A percentile compares a stretch with the other conserved stretches of the same genome.
These are phyloP conservation scores for Ictalurus furcatus DNA, from an alignment of 2,113 vertebrate genomes.

Conservation along the genomic window DNA sequence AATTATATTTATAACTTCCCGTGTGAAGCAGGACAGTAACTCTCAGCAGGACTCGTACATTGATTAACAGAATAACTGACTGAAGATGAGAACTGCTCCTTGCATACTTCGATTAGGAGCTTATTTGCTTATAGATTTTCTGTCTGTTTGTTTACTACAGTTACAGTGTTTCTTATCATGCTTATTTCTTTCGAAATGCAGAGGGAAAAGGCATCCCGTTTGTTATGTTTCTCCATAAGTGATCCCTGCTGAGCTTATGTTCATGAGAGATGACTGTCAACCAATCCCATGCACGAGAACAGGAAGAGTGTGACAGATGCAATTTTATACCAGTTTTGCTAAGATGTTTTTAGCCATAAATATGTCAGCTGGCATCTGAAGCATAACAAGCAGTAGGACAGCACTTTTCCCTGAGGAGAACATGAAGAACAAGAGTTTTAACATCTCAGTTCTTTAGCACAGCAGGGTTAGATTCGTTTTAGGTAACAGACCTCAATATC, in stretches of 20 bases:
- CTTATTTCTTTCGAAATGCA: not conserved
- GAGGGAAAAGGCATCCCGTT: not conserved
- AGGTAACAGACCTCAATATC: no score
- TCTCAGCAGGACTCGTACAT: slow-evolving; percentile 19
- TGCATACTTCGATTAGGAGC: slow-evolving; percentile 10
- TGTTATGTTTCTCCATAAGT: slow-evolving; percentile 7
- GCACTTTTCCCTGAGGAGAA: not conserved
- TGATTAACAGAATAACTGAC: slow-evolving; percentile 15
- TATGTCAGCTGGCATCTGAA: not conserved
- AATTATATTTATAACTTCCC: not conserved
- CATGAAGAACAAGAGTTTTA: not conserved
- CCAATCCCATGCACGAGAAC: not conserved
- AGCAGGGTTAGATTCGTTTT: not conserved
- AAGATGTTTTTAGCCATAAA: not conserved
- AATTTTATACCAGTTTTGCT: not conserved
- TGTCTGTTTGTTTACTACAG: not conserved
- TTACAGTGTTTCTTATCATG: not conserved
- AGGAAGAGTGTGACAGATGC: not conserved
- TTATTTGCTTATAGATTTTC: slow-evolving; percentile 20
- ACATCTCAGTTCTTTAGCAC: not conserved
- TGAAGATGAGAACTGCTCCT: slow-evolving; percentile 19
- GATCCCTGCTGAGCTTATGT: slow-evolving; percentile 26
- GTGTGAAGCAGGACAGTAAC: not conserved
- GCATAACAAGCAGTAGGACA: not conserved
- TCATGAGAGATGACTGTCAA: not conserved